Evolutionary conservation across 2,888 invertebrate genomes (phyloP), one percentile per base, ranked within the genome.

Genomic region (Plusia festucae): DNA sequence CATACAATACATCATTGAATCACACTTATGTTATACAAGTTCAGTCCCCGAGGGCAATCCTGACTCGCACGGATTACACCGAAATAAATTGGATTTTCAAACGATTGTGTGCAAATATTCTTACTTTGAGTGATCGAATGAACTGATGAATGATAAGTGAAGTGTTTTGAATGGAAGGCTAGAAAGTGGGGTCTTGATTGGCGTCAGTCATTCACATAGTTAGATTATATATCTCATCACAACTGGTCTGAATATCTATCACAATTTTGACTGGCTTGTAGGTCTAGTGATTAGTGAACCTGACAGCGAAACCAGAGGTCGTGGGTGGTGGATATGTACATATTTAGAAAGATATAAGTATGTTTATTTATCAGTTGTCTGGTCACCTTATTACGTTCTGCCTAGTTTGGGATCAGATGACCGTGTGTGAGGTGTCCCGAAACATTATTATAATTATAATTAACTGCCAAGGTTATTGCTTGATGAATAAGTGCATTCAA

Each of bases 131-230:
- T 40, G 13, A 34, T 15, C 34, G 34, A 34, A 40, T 40, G 40
- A 40, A 40, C 40, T 40, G n/a, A n/a, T 40, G 40, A 40, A 40
- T 40, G 40, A 15, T n/a, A 40, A 40, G n/a, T 40, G 40, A 40
- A n/a, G n/a, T 40, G 40, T n/a, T 40, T 40, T 72, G 49, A 24
- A 57, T 34, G 8, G 4, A 18, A 46, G 46, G 9, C 2, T 44
- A n/a, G 3, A 15, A 16, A 44, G 16, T 44, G 0, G 44, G 15
- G 8, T 6, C 44, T 16, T 18, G 18, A 46, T 46, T 18, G 46
- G 8, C 16, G 46, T 3, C 18, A 46, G 18, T 46, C 46, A 46
- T 18, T 46, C 46, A 18, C 40, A n/a, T 40, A 15, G 34, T 15
- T 40, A n/a, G 15, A 7, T 15, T 6, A 5, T n/a, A n/a, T n/a